Evolutionary conservation across 2,888 invertebrate genomes (phyloP).

Genomic region (Antitype chi): DNA sequence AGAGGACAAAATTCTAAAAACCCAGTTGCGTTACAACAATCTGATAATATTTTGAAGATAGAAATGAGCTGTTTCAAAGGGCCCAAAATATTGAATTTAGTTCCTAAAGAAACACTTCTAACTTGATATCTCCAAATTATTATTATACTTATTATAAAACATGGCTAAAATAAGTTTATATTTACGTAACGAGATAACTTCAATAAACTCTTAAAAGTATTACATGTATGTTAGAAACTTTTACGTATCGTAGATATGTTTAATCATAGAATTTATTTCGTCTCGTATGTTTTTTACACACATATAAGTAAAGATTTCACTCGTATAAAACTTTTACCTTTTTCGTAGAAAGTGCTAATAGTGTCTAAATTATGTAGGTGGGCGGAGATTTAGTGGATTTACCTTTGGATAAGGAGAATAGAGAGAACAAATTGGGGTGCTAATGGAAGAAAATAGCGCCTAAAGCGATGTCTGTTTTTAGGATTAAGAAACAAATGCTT

Average conservation of each 20-base stretch:
- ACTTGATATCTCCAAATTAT: not conserved
- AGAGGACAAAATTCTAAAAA: not conserved
- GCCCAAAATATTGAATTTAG: not conserved
- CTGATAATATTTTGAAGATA: not conserved
- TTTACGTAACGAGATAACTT: slow-evolving; percentile 24
- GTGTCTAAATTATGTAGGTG: slow-evolving; percentile 38
- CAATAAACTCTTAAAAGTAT: not conserved
- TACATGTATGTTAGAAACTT: slow-evolving; percentile 5
- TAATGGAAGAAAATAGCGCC: slow-evolving; percentile 49
- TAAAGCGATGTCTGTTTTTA: slow-evolving; percentile 23
- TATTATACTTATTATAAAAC: not conserved
- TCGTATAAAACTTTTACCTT: slow-evolving; percentile 14
- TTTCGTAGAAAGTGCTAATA: slow-evolving; percentile 23
- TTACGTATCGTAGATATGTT: not conserved
- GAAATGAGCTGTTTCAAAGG: not conserved
- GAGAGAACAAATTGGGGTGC: slow-evolving; percentile 40
- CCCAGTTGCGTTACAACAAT: not conserved
- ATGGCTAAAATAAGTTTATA: not conserved
- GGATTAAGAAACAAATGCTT: slow-evolving; percentile 14
- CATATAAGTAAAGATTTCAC: not conserved
- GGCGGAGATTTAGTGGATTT: slow-evolving; percentile 30
- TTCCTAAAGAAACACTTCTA: not conserved
- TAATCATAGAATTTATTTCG: not conserved
- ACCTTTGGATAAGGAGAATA: slow-evolving; percentile 31
- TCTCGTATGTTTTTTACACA: not conserved